Evolutionary conservation across 2,888 invertebrate genomes (phyloP), one percentile per base, ranked within the genome.

Genomic region (Aproaerema taeniolella): DNA sequence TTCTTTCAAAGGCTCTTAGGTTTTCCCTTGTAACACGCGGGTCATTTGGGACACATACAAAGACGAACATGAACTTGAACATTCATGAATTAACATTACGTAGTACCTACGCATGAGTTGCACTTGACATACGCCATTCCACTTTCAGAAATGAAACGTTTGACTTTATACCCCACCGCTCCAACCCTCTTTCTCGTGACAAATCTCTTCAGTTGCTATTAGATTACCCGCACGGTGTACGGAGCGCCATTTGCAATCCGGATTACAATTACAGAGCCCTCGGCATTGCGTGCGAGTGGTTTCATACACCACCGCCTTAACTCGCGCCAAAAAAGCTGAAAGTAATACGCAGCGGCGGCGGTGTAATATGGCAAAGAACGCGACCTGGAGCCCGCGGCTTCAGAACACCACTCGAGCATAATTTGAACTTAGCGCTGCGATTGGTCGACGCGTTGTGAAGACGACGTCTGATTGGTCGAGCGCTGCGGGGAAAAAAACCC

Each of bases 221-320:
- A 61, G 74, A 78, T 78, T 77, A 78, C 53, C 76, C 61, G n/a
- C n/a, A n/a, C n/a, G n/a, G n/a, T n/a, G n/a, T n/a, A n/a, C 53
- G 47, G 42, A 38, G 38, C 79, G 81, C 82, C 82, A 82, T 81
- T 82, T 82, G 82, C 77, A 82, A 83, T 78, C 65, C 70, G 65
- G 72, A 72, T 78, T 67, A 72, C 67, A 66, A 70, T 74, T 61
- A 68, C 60, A 49, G 51, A 14, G 24, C 60, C 67, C 64, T 33
- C 32, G 12, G 17, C 14, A 29, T n/a, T 10, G 20, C 64, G 66
- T 6, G 11, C 7, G 26, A 34, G 8, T n/a, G n/a, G n/a, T 64
- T 65, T 67, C 46, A 42, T 41, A 43, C 41, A 48, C 46, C 47
- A 45, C 43, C 45, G 39, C 44, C 42, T 32, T 47, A 34, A 36